Evolutionary conservation across 2,888 invertebrate genomes (phyloP), one percentile per base, ranked within the genome.

Genomic region (Steinernema scapterisci): DNA sequence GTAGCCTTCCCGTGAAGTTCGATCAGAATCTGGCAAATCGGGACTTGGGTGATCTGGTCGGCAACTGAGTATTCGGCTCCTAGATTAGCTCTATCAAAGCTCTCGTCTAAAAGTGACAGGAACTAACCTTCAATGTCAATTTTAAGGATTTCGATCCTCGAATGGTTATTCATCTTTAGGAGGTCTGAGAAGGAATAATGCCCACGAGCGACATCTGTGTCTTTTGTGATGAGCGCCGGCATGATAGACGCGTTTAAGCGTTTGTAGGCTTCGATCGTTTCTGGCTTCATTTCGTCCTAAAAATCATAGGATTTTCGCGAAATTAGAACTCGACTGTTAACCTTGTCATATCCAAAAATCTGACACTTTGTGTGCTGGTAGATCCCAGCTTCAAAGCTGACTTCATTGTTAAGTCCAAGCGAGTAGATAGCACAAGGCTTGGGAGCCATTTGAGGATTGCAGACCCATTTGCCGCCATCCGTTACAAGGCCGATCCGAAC

Each of bases 391-490:
- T 74, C 74, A 31, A 74, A 74, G 19, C 70, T 71, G 21, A 44
- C 38, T 31, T 74, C 74, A 74, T 74, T 56, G 46, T 70, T 74
- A 48, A 74, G 48, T 9, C 74, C 74, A 9, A 74, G 16, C 13
- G 54, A 52, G 52, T 74, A 74, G 70, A 74, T 44, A 9, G 70
- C 74, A 19, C 74, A 74, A 16, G 51, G 48, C 7, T 43, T 43
- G 7, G 25, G 52, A 9, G 70, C 19, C 16, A 38, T 27, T 1
- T 70, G 52, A 0, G 74, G 74, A 9, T 43, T 56, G 70, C 74
- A 74, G 21, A 74, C 70, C 74, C 74, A 74, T 45, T 74, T 74
- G 13, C 74, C 74, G 1, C 74, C 74, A 25, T 74, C 74, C 0
- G 70, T 19, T 9, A 74, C 1, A n/a, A 25, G 3, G 0, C 74